Base-by-base conservation (phyloP, 2,888 invertebrate genomes). In the Drosophila basisetae region DNA sequence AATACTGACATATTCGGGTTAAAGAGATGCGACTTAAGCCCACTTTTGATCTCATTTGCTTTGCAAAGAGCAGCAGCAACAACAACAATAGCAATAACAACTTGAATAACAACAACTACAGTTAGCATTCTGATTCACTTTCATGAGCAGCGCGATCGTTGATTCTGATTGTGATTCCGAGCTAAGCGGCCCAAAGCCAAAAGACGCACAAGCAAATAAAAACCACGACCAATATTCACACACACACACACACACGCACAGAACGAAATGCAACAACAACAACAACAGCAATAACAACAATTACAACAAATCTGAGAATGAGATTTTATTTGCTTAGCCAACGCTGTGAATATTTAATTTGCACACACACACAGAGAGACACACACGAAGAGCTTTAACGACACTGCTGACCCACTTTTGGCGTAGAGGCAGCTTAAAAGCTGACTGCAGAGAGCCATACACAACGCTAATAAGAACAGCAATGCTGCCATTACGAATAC, bases 311-410 rank as follows among this genome's bases (percentile, higher is more conserved):
- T 76, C 83, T 82, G 73, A 77, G 73, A 83, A 73, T 76, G 72
- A 87, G 86, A 84, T 89, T 89, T 87, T 86, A 84, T 89, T 86
- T 87, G 83, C 87, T 87, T 84, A 86, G 63, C 83, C 87, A 85
- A 80, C 84, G 80, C 84, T 89, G 85, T 87, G 88, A 89, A 87
- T 88, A 84, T 88, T 87, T 88, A 89, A 87, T 89, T 89, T 89
- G 88, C 87, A 78, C 87, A 79, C 83, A 78, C 78, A 76, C 63
- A 68, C 33, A 47, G 16, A 47, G 47, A 47, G 7, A 22, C 47
- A 16, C 1, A 25, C 47, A 22, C 25, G 25, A 13, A 59, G 60
- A 76, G 76, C 73, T 81, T 82, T 89, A 87, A 87, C 91, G 90
- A 87, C 91, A 67, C 80, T 69, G 90, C 65, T 87, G 87, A 87